Base-by-base conservation (phyloP, 2,888 invertebrate genomes). In the Megastigmus dorsalis region DNA sequence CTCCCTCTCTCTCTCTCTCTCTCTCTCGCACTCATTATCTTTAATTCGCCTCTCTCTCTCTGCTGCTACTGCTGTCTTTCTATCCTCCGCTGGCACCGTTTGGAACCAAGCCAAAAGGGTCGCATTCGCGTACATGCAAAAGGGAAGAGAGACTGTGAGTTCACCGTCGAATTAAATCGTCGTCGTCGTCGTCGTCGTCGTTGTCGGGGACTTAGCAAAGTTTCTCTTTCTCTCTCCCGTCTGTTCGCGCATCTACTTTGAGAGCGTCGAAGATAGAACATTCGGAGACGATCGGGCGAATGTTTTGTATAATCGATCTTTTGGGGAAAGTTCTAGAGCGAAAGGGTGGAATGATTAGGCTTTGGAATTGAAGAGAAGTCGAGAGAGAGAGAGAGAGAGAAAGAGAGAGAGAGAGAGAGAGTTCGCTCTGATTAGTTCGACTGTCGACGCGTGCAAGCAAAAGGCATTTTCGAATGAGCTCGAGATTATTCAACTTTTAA, bases 301-400 rank as follows among this genome's bases (percentile, higher is more conserved):
- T 74, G 68, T 74, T 74, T 74, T 74, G 68, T 67, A 68, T 68
- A 74, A 74, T 74, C 74, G 68, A 74, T 74, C 74, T 68, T 62
- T 50, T 15, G 10, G 28, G 18, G 23, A n/a, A 43, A 59, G 28
- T 15, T 45, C 36, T n/a, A n/a, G 18, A 20, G 38, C 30, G 57
- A 65, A 65, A 43, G 72, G 48, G 30, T 41, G 38, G 59, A 59
- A 59, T 66, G 57, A 72, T 65, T 72, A 72, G 72, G 54, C 59
- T 50, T 28, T 43, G 28, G 54, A 67, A 55, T 67, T 43, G 45
- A 67, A 55, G 54, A 26, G 41, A 23, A 50, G 50, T 18, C 33
- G 23, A 30, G 18, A 45, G 10, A 38, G 28, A 13, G 33, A 65
- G 41, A n/a, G n/a, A 5, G 23, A 20, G 30, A 3, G 7, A 2